Base-by-base conservation (phyloP, 2,113 vertebrate species). In the Carassius gibelio region DNA sequence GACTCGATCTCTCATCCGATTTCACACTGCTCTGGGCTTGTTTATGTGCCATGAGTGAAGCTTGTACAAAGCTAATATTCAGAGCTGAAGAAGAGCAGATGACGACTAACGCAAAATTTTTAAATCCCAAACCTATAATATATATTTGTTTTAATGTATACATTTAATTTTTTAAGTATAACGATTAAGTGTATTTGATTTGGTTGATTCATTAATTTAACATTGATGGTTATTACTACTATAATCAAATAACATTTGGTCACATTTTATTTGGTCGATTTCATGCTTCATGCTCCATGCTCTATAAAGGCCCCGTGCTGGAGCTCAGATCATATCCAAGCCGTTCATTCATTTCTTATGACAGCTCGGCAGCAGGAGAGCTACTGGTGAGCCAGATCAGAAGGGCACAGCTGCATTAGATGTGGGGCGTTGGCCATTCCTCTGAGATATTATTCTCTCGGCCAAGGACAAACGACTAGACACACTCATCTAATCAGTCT, bases 1-100 rank as follows among this genome's bases (percentile, higher is more conserved):
- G 87, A 90, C 85, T 85, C 83, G 86, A 90, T 82, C 84, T 79
- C 82, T 88, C 85, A 90, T 89, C 86, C 87, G 88, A 92, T 93
- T 91, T 91, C 90, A 91, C 88, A 91, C 84, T 68, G 85, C 50
- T 75, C 87, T 78, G 21, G 36, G 87, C 75, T 89, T 92, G 90
- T 91, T 90, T 91, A 89, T 86, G 77, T 88, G 88, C 87, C 84
- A 81, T 15, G 81, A 89, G 89, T 84, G 84, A 80, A 68, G 42
- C 48, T 30, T 45, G 74, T 84, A 80, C 36, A 21, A 38, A 71
- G 34, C 8, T 38, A 71, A 38, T 10, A 38, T 71, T 38, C 8
- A 38, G 8, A 21, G 66, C 3, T 69, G 66, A 71, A 71, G 34
- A 71, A 71, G 34, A 69, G 30, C 15, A 5, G 8, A 71, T 21